Conservation (phyloP, 2,888 invertebrate genomes). For the Eurytoma californica region DNA sequence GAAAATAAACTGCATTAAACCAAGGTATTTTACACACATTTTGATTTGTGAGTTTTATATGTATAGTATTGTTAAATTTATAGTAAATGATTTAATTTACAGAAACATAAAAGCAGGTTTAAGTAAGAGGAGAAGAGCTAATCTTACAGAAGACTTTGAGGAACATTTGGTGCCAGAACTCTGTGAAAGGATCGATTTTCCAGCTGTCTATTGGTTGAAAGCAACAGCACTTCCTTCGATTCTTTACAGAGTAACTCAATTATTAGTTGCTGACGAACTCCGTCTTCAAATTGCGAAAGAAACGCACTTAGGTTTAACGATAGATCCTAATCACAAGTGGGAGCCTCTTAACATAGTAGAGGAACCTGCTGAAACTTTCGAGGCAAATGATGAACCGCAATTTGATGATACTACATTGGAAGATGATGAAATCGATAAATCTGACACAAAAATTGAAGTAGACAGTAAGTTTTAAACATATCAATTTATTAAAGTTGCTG, state of each 20-base stretch:
- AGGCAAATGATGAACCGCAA: slow-evolving; percentile 52
- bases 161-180: slow-evolving; percentile 92
- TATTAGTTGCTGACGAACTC: slow-evolving; percentile 86
- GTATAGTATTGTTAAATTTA: slow-evolving; percentile 48
- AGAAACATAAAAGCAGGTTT: slow-evolving; percentile 70
- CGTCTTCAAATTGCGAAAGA: slow-evolving; percentile 77
- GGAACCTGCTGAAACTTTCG: slow-evolving; percentile 46
- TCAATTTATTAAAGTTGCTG: not conserved
- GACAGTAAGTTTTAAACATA: slow-evolving; percentile 59
- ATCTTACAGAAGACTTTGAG: slow-evolving; percentile 76
- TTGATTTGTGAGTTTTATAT: not conserved
- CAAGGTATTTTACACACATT: slow-evolving; percentile 67
- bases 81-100: slow-evolving; percentile 17
- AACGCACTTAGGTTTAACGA: slow-evolving; percentile 62
- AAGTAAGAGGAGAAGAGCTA: slow-evolving; percentile 73
- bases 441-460: slow-evolving; percentile 57
- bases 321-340: not conserved
- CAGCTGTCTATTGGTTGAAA: slow-evolving; percentile 89
- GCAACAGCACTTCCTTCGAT: slow-evolving; percentile 89
- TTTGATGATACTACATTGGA: slow-evolving; percentile 52
- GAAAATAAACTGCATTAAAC: slow-evolving; percentile 79
- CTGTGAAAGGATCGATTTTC: slow-evolving; percentile 84
- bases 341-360: slow-evolving; percentile 51
- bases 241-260: slow-evolving; percentile 84
- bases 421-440: slow-evolving; percentile 42